These are phyloP conservation scores for Emmelina monodactyla DNA, from an alignment of 2,888 invertebrate genomes.

Conservation along the genomic window DNA sequence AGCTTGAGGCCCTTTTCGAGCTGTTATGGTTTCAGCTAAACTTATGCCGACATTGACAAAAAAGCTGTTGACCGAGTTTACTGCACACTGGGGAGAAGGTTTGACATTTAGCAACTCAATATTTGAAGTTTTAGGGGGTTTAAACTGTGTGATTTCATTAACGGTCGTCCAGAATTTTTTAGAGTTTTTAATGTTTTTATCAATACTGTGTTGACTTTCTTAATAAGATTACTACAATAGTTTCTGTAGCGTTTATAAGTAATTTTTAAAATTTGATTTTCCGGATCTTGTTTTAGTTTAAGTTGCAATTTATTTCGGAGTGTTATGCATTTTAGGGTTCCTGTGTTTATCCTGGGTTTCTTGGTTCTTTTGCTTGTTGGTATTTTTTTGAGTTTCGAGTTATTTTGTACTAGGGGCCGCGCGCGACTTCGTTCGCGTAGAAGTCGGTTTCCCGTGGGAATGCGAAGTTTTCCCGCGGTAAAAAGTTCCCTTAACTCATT, in stretches of 20 bases:
- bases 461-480: too few relatives aligned
- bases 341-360: too few relatives aligned
- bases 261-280: constrained; percentile 2
- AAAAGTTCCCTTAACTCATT: too few relatives aligned
- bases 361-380: too few relatives aligned
- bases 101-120: neutral
- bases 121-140: constrained; percentile 1
- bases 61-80: constrained; percentile 2
- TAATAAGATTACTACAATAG: constrained; percentile 7
- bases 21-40: constrained; percentile 1
- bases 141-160: constrained; percentile 5
- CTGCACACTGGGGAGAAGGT: neutral
- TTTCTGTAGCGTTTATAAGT: too few relatives aligned
- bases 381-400: too few relatives aligned
- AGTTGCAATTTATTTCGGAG: constrained; percentile 4
- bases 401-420: too few relatives aligned
- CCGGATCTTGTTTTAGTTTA: constrained; percentile 1
- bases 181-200: constrained; percentile 1
- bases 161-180: constrained; percentile 5
- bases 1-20: too few relatives aligned
- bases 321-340: constrained; percentile 2
- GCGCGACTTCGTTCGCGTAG: too few relatives aligned
- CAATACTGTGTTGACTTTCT: constrained; percentile 4
- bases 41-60: constrained; percentile 2
- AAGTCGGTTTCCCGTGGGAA: too few relatives aligned